phyloP scores from a whole-genome alignment of 2,888 invertebrate genomes.

The Pharmacophagus antenor region DNA sequence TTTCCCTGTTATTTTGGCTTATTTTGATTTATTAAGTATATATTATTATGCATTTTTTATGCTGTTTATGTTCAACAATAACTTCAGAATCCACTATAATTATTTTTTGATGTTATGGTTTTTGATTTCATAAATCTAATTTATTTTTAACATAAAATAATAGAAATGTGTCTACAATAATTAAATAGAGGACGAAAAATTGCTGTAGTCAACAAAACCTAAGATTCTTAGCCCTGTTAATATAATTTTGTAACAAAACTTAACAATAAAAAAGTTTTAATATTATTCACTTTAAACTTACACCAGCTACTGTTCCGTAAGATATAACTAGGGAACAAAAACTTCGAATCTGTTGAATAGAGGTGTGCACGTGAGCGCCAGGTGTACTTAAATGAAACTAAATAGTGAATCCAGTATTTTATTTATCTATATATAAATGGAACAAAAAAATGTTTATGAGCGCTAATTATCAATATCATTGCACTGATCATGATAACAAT shows the following conservation, averaged over 20 bases:
- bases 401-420: neutral
- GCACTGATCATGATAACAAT: too few species aligned
- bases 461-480: too few species aligned
- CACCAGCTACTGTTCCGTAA: neutral
- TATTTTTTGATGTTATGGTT: too few species aligned
- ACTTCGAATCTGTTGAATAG: neutral
- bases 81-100: too few species aligned
- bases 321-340: neutral
- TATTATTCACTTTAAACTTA: neutral
- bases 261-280: neutral
- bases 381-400: neutral
- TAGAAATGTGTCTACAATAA: too few species aligned
- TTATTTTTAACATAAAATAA: too few species aligned
- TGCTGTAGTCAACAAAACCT: neutral
- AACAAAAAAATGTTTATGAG: too few species aligned
- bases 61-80: too few species aligned
- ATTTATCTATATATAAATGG: neutral
- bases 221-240: neutral
- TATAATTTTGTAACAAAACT: neutral
- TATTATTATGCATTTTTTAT: too few species aligned
- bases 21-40: too few species aligned
- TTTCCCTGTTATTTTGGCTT: too few species aligned
- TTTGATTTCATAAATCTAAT: too few species aligned
- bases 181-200: neutral
- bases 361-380: neutral